These are phyloP conservation scores for Phyllotis vaccarum DNA, from an alignment of 2,797 vertebrate species.

Conservation along the genomic window DNA sequence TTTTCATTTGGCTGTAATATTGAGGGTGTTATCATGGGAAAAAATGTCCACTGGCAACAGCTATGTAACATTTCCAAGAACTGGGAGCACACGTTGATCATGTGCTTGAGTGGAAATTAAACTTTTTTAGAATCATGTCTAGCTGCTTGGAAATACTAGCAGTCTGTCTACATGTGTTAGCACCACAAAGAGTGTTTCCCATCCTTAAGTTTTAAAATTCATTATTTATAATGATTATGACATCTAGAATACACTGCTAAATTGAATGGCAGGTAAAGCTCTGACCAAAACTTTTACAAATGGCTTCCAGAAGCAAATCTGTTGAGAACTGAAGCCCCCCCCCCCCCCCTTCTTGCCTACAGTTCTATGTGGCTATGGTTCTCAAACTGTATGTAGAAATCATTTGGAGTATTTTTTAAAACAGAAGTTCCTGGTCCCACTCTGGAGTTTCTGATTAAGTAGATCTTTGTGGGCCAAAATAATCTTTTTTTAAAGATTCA, in stretches of 20 bases:
- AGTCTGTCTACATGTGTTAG: neutral
- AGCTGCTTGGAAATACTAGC: neutral
- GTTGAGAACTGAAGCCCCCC: neutral
- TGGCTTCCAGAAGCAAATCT: neutral
- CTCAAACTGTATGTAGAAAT: neutral
- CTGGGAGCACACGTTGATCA: neutral
- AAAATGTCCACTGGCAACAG: neutral
- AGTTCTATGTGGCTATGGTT: neutral
- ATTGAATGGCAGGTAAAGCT: neutral
- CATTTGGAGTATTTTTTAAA: neutral
- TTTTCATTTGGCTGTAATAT: neutral
- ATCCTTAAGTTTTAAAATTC: neutral
- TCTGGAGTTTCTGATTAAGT: neutral
- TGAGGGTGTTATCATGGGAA: neutral
- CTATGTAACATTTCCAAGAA: slow-evolving; percentile 5
- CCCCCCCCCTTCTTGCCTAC: too few species aligned
- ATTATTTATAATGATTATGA: neutral
- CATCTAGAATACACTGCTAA: neutral
- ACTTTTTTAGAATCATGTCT: neutral
- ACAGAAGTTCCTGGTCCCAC: neutral
- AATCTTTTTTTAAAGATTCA: neutral
- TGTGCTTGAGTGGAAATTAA: neutral
- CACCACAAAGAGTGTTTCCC: neutral
- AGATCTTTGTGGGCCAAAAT: neutral
- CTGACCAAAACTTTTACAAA: neutral